Conservation (phyloP, 2,888 invertebrate genomes). For the Limnephilus auricula region DNA sequence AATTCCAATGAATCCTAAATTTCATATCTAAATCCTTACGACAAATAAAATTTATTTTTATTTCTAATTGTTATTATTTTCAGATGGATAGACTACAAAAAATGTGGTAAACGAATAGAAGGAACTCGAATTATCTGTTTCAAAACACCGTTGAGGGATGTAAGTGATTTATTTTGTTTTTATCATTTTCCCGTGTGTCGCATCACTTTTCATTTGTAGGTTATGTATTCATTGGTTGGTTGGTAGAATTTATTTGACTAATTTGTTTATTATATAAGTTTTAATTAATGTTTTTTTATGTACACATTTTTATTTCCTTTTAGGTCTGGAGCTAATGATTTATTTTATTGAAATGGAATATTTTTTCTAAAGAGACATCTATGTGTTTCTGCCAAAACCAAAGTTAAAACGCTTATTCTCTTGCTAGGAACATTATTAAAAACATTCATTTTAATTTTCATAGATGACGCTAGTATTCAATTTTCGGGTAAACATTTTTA, state of each 20-base stretch:
- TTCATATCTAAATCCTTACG: neutral
- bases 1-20: neutral
- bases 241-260: too few relatives aligned
- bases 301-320: too few relatives aligned
- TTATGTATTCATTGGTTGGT: neutral
- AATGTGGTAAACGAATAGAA: conserved; percentile 81
- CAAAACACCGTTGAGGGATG: conserved; percentile 82
- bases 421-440: neutral
- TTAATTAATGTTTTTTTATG: too few relatives aligned
- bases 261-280: too few relatives aligned
- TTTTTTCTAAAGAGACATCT: neutral
- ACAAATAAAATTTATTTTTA: too few relatives aligned
- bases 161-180: conserved; percentile 68
- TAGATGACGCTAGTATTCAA: neutral
- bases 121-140: conserved; percentile 86
- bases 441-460: neutral
- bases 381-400: neutral
- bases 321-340: too few relatives aligned
- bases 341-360: neutral
- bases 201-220: neutral
- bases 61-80: too few relatives aligned
- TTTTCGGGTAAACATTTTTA: neutral
- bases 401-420: neutral
- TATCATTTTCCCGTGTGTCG: neutral
- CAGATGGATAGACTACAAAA: conserved; percentile 82